Evolutionary conservation across 2,888 invertebrate genomes (phyloP).

Genomic region (Rotaria macrura): DNA sequence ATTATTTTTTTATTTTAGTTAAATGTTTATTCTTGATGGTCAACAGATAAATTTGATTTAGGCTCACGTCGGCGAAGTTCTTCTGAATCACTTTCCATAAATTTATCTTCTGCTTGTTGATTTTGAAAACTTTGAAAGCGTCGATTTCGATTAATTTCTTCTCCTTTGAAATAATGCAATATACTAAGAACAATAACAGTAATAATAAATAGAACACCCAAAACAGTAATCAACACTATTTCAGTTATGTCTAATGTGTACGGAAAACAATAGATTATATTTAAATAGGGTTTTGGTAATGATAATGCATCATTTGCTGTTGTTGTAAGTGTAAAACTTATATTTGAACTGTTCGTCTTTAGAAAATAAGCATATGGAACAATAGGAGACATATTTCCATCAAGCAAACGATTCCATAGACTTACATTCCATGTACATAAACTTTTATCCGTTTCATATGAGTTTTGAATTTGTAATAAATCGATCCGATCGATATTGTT

Average conservation of each 20-base stretch:
- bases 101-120: not conserved
- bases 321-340: not conserved
- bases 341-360: not conserved
- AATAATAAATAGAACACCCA: not conserved
- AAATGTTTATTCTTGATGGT: not conserved
- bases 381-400: not conserved
- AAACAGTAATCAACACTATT: not conserved
- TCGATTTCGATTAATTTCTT: not conserved
- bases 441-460: not conserved
- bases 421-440: not conserved
- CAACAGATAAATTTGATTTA: not conserved
- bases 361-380: not conserved
- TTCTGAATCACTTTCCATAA: not conserved
- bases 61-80: not conserved
- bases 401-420: not conserved
- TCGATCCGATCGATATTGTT: not conserved
- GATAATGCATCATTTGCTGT: not conserved
- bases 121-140: not conserved
- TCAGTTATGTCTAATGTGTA: not conserved
- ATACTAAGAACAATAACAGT: not conserved
- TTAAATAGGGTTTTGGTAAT: not conserved
- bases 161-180: not conserved
- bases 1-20: too few relatives aligned
- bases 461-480: not conserved
- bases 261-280: not conserved